Conservation (phyloP, 2,113 vertebrate genomes). For the Trochalopteron elliotii region DNA sequence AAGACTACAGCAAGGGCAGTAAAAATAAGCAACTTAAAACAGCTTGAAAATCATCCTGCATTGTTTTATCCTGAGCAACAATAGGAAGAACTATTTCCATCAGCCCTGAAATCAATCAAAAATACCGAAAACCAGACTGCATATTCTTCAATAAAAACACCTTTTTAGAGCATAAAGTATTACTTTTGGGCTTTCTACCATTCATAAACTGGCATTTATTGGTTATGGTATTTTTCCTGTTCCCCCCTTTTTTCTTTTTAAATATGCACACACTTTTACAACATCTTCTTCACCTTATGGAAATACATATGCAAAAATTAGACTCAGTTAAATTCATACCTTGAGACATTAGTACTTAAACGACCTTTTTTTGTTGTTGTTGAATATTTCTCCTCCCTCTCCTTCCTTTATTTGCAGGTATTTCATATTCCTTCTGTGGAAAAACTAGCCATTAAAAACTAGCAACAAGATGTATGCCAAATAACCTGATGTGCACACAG, state of each 20-base stretch:
- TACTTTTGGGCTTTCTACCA: background rate
- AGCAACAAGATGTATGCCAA: background rate
- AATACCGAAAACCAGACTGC: background rate
- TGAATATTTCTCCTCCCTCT: background rate
- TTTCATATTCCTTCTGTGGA: background rate
- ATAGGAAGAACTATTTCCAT: background rate
- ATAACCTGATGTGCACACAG: background rate
- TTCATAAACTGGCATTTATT: background rate
- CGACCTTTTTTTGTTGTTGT: background rate
- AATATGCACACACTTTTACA: background rate
- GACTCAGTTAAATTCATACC: background rate
- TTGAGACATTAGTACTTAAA: background rate
- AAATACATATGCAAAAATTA: background rate
- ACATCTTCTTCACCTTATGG: background rate
- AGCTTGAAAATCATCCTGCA: background rate
- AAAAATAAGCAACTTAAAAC: slow-evolving; percentile 17
- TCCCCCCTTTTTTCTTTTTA: background rate
- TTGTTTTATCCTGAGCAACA: background rate
- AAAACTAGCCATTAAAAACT: background rate
- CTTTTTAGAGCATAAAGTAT: background rate
- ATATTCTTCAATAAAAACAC: background rate
- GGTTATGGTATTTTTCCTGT: background rate
- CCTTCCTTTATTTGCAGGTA: background rate
- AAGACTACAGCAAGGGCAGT: slow-evolving; percentile 18
- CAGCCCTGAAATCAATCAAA: background rate